Percentiles rank a stretch among this genome's conserved stretches.
These are phyloP conservation scores for Athrips mouffetella DNA, from an alignment of 2,888 invertebrate genomes.

Conservation along the genomic window DNA sequence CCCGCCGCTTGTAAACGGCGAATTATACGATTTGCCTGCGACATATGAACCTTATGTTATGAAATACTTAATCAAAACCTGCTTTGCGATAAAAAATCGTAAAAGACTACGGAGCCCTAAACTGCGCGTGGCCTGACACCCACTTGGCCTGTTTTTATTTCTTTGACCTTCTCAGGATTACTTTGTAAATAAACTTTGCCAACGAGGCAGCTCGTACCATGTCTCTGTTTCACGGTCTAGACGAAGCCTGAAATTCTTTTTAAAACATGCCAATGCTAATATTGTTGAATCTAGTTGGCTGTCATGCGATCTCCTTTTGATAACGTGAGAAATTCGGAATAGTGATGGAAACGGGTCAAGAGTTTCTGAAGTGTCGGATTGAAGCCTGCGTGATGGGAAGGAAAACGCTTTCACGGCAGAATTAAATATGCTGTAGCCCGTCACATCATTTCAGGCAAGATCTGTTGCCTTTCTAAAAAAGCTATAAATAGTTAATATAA, in stretches of 20 bases:
- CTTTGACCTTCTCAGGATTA: not conserved
- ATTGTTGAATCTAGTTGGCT: not conserved
- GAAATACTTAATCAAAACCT: too few species aligned
- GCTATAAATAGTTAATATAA: too few species aligned
- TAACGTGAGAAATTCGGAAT: conserved; percentile 16
- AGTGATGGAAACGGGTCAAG: conserved; percentile 22
- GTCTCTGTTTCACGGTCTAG: not conserved
- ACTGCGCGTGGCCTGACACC: too few species aligned
- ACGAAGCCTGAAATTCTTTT: not conserved
- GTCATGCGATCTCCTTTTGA: conserved; percentile 13
- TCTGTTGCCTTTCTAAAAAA: too few species aligned
- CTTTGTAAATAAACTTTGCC: not conserved
- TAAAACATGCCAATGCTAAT: not conserved
- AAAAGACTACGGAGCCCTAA: too few species aligned
- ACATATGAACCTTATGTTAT: too few species aligned
- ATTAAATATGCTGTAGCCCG: conserved; percentile 9
- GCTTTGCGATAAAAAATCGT: too few species aligned
- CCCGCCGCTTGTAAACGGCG: too few species aligned
- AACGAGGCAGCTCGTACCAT: not conserved
- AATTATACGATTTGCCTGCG: too few species aligned
- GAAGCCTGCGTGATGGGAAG: conserved; percentile 10
- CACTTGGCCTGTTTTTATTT: not conserved
- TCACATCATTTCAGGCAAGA: not conserved
- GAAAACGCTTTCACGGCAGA: conserved; percentile 10
- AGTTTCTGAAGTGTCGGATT: conserved; percentile 12